Percentiles rank a stretch among this genome's conserved stretches.
phyloP scores from a whole-genome alignment of 1,140 invertebrate genomes.

The Hycleus cichorii region DNA sequence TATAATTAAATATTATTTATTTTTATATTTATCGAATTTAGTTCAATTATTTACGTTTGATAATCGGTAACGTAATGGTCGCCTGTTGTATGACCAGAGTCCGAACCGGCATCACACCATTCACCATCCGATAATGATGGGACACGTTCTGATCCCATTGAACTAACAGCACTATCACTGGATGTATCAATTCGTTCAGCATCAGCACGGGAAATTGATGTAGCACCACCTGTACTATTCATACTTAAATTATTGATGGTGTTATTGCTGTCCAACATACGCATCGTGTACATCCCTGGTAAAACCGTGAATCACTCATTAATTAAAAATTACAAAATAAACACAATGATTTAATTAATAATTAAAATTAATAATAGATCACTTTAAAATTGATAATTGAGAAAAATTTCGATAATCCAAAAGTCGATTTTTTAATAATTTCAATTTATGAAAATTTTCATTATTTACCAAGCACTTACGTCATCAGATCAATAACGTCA shows the following conservation, averaged over 20 bases:
- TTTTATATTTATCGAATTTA: neutral
- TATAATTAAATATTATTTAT: neutral
- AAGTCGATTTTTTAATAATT: too few species aligned
- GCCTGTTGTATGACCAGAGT: constrained; percentile 64
- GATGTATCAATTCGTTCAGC: constrained; percentile 71
- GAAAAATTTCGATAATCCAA: too few species aligned
- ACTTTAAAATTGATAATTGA: too few species aligned
- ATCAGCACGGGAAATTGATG: constrained; percentile 40
- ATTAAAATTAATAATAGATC: too few species aligned
- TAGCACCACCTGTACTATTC: constrained; percentile 37
- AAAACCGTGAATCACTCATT: constrained; percentile 26
- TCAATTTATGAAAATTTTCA: constrained; percentile 2
- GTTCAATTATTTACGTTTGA: constrained; percentile 34
- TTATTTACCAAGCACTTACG: constrained; percentile 1
- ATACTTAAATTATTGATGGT: constrained; percentile 40
- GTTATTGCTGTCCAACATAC: constrained; percentile 65
- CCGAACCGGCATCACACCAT: constrained; percentile 80
- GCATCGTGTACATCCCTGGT: constrained; percentile 77
- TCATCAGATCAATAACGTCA: too few species aligned
- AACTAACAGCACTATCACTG: constrained; percentile 80
- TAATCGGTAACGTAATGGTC: constrained; percentile 53
- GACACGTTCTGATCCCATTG: constrained; percentile 85
- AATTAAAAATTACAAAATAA: too few species aligned
- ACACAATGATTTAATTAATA: too few species aligned
- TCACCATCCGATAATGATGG: constrained; percentile 80